Evolutionary conservation across 2,888 invertebrate genomes (phyloP).

Genomic region (Troilus luridus): DNA sequence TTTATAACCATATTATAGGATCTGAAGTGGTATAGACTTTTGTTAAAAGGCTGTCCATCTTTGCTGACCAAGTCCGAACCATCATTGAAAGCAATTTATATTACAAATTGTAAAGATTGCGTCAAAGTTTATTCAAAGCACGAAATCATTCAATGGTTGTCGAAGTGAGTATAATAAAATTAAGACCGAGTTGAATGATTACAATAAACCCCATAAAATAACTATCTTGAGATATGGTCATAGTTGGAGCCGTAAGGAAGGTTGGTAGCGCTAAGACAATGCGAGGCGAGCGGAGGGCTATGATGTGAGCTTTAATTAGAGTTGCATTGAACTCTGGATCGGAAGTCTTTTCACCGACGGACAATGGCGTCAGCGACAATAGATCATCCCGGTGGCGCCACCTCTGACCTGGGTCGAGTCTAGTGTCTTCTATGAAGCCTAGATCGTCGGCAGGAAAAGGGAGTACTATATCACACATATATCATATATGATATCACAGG

Average conservation of each 20-base stretch:
- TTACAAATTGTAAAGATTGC: no score
- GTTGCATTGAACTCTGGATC: slow-evolving; percentile 11
- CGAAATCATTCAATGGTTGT: not conserved
- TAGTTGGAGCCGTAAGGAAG: not conserved
- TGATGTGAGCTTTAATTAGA: slow-evolving; percentile 33
- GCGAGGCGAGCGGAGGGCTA: not conserved
- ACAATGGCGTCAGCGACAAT: slow-evolving; percentile 20
- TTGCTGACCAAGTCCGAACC: no score
- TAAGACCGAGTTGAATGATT: not conserved
- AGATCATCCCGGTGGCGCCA: not conserved
- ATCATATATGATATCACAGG: no score
- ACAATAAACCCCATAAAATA: not conserved
- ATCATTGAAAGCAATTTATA: no score
- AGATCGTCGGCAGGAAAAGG: not conserved
- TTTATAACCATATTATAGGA: no score
- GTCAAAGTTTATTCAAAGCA: no score
- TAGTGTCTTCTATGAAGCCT: not conserved
- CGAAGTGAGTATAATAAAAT: not conserved
- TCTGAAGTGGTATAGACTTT: no score
- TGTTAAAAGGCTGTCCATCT: no score
- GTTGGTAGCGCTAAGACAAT: slow-evolving; percentile 28
- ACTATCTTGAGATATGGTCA: not conserved
- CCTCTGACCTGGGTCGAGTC: not conserved
- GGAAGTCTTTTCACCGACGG: not conserved
- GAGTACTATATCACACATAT: no score